Conservation (phyloP, 1,140 invertebrate genomes). For the Megalonaias nervosa region DNA sequence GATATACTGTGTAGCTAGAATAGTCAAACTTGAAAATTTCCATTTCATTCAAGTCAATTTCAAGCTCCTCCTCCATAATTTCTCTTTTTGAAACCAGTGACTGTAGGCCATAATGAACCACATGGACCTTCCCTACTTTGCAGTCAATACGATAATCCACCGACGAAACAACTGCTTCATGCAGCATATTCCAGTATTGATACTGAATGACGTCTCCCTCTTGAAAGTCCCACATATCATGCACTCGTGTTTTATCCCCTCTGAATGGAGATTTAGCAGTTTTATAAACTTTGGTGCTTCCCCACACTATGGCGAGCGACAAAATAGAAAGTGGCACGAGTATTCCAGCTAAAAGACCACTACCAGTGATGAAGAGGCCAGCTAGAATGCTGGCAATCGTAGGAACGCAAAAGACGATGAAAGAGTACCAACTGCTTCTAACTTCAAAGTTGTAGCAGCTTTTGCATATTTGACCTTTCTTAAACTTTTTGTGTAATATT, state of each 20-base stretch:
- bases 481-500: not conserved
- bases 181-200: not conserved
- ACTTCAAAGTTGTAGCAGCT: conserved; percentile 10
- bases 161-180: conserved; percentile 2
- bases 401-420: conserved; percentile 2
- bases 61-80: conserved; percentile 3
- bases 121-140: conserved; percentile 1
- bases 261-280: conserved; percentile 9
- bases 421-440: conserved; percentile 3
- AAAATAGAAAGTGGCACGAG: not conserved
- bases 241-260: conserved; percentile 4
- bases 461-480: not conserved
- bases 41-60: conserved; percentile 11
- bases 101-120: conserved; percentile 13
- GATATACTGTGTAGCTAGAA: conserved; percentile 4
- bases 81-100: not conserved
- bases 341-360: conserved; percentile 2
- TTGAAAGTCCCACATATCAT: not conserved
- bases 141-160: not conserved
- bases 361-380: not conserved
- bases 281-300: conserved; percentile 4
- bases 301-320: not conserved
- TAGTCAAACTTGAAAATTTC: conserved; percentile 11
- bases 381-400: not conserved
- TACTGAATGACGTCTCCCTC: conserved; percentile 16